phyloP scores from a whole-genome alignment of 2,113 vertebrate species.

The Catagonus wagneri region DNA sequence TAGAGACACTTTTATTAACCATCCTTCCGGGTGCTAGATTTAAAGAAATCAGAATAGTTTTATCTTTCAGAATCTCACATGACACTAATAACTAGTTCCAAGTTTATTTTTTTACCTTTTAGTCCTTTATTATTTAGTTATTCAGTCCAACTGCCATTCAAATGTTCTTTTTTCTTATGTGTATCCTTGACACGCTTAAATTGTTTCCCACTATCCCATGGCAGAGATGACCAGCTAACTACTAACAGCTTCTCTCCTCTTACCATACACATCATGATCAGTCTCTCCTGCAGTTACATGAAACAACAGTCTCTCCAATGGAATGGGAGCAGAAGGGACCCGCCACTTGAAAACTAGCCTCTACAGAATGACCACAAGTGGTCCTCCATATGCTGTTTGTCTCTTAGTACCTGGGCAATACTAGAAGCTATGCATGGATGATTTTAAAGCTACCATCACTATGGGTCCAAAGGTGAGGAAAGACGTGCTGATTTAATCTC shows the following conservation, averaged over 20 bases:
- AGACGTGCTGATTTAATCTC: background rate
- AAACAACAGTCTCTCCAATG: background rate
- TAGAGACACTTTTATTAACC: background rate
- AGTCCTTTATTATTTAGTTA: background rate
- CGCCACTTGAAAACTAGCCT: background rate
- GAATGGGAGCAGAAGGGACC: background rate
- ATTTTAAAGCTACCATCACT: background rate
- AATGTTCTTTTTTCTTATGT: background rate
- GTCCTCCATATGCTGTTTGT: background rate
- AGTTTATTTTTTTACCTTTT: background rate
- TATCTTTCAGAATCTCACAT: constrained; percentile 16
- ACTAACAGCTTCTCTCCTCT: background rate
- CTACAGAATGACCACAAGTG: accelerated
- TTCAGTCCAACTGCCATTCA: background rate
- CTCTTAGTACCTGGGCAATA: background rate
- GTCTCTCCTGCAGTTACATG: background rate
- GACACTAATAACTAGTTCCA: background rate
- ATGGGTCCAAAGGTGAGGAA: background rate
- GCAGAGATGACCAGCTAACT: background rate
- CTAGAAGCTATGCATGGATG: background rate
- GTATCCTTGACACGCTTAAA: background rate
- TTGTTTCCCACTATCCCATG: background rate
- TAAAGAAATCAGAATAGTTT: background rate
- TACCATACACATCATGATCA: background rate
- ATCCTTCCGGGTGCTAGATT: background rate